These are phyloP conservation scores for Matsumurasca onukii DNA, from an alignment of 1,140 invertebrate genomes.

Conservation along the genomic window DNA sequence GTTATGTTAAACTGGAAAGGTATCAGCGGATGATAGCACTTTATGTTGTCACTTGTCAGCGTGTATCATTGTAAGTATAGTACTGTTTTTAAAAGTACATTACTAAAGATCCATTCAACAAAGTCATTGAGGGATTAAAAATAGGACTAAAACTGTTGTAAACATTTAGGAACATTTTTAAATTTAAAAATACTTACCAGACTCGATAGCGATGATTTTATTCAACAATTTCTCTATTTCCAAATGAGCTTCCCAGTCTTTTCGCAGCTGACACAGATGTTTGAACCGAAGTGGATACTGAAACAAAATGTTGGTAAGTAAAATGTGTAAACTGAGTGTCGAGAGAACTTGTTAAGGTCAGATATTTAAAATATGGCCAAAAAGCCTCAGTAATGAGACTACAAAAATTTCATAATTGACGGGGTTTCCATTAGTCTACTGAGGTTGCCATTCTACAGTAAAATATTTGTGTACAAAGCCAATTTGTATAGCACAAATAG, in stretches of 20 bases:
- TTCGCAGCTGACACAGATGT: slow-evolving; percentile 37
- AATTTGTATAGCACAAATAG: too few relatives aligned
- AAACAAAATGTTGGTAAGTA: slow-evolving; percentile 28
- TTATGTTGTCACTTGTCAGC: neutral
- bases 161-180: neutral
- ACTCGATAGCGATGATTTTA: slow-evolving; percentile 52
- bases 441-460: neutral
- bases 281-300: slow-evolving; percentile 36
- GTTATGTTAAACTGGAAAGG: too few relatives aligned
- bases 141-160: neutral
- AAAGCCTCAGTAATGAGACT: neutral
- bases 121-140: neutral
- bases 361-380: neutral
- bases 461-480: neutral
- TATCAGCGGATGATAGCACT: neutral
- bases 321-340: neutral
- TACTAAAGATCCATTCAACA: neutral
- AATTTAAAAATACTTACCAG: slow-evolving; percentile 35
- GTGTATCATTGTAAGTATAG: neutral
- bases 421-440: too few relatives aligned
- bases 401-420: neutral
- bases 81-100: neutral
- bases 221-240: slow-evolving; percentile 51
- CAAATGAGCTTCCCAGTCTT: slow-evolving; percentile 53
- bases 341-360: neutral